Percentiles rank a stretch among this genome's conserved stretches.
Evolutionary conservation across 2,797 vertebrate species (phyloP).

Genomic region (Thunnus albacares): DNA sequence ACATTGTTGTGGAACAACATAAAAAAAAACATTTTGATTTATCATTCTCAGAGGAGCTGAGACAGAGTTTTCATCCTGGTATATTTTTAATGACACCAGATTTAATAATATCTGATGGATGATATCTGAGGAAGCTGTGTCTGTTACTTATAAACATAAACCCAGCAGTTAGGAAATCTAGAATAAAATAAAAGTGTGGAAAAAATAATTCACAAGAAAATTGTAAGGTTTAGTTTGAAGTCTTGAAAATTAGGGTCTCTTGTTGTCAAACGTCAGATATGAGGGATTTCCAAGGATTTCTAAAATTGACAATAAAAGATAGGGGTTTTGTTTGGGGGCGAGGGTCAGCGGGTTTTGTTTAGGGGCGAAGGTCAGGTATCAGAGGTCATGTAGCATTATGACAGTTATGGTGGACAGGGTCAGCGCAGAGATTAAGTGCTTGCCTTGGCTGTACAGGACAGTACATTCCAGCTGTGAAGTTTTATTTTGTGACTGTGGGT

Average conservation of each 20-base stretch:
- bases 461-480: constrained; percentile 34
- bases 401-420: constrained; percentile 23
- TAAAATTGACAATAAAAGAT: constrained; percentile 42
- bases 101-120: not conserved
- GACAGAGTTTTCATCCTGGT: not conserved
- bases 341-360: not conserved
- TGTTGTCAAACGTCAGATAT: constrained; percentile 1
- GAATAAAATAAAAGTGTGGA: not conserved
- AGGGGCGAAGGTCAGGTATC: constrained; percentile 1
- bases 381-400: constrained; percentile 35
- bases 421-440: constrained; percentile 40
- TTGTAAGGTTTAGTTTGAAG: not conserved
- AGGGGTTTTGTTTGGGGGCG: not conserved
- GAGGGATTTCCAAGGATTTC: not conserved
- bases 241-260: not conserved
- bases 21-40: constrained; percentile 7
- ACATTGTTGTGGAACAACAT: constrained; percentile 12
- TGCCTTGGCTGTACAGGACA: constrained; percentile 23
- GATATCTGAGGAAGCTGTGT: not conserved
- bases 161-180: not conserved
- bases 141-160: not conserved
- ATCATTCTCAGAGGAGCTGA: constrained; percentile 1
- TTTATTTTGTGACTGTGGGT: constrained; percentile 58
- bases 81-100: constrained; percentile 3
- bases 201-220: not conserved